These are phyloP conservation scores for Xylota sylvarum DNA, from an alignment of 2,888 invertebrate genomes.

Conservation along the genomic window DNA sequence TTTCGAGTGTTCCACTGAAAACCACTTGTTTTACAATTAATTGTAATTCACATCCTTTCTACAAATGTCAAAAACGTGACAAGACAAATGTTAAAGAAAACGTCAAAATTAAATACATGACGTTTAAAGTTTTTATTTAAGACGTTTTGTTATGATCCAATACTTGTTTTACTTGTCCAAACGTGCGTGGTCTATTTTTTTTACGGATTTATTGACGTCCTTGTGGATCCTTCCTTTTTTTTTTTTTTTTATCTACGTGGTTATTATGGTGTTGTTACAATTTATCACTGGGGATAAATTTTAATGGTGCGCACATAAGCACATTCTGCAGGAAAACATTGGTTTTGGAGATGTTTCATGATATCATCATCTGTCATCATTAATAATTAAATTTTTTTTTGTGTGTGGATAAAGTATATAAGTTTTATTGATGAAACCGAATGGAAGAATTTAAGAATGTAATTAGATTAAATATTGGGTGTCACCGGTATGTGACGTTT, in stretches of 20 bases:
- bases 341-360: conserved; percentile 2
- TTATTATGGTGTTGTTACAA: not conserved
- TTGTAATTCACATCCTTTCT: not conserved
- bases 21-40: not conserved
- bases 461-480: not conserved
- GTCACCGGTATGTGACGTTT: not conserved
- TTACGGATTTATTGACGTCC: conserved; percentile 5
- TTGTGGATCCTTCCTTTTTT: not conserved
- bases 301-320: conserved; percentile 14
- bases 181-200: not conserved
- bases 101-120: not conserved
- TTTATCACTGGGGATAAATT: conserved; percentile 20
- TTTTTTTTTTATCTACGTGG: not conserved
- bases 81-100: not conserved
- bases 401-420: not conserved
- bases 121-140: not conserved
- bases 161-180: not conserved
- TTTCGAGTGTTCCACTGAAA: not conserved
- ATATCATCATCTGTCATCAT: not conserved
- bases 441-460: not conserved
- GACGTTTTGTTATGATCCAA: not conserved
- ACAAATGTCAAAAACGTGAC: not conserved
- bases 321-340: not conserved
- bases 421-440: not conserved
- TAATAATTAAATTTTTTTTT: not conserved